Percentiles rank a stretch among this genome's conserved stretches.
These are phyloP conservation scores for Sphaeramia orbicularis DNA, from an alignment of 2,797 vertebrate species.

Conservation along the genomic window DNA sequence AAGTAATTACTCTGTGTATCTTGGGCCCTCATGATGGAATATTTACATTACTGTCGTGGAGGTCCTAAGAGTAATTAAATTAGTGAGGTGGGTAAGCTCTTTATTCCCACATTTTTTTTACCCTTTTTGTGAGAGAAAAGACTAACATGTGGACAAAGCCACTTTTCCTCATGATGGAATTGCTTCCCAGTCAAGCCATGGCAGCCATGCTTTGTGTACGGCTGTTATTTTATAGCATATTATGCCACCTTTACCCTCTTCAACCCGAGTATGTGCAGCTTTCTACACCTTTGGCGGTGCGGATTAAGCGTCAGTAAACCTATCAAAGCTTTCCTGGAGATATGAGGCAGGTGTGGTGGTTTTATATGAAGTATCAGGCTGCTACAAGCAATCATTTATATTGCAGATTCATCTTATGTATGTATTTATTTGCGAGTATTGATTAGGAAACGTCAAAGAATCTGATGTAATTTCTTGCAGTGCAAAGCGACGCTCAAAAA, in stretches of 20 bases:
- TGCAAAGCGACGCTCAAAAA: too few species aligned
- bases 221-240: conserved; percentile 71
- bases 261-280: conserved; percentile 55
- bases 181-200: conserved; percentile 64
- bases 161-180: conserved; percentile 81
- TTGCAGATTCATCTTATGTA: too few species aligned
- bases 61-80: conserved; percentile 96
- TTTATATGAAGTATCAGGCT: background rate
- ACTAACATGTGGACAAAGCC: conserved; percentile 81
- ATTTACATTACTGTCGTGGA: conserved; percentile 98
- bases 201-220: conserved; percentile 66
- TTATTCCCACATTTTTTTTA: conserved; percentile 86
- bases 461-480: too few species aligned
- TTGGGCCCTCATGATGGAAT: conserved; percentile 93
- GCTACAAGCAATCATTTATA: too few species aligned
- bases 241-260: conserved; percentile 67
- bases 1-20: conserved; percentile 98
- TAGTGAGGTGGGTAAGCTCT: conserved; percentile 91
- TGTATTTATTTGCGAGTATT: too few species aligned
- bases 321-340: conserved; percentile 16
- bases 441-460: too few species aligned
- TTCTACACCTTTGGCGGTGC: conserved; percentile 59
- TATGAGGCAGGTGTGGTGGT: conserved; percentile 2
- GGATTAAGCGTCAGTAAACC: conserved; percentile 48
- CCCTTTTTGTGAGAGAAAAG: conserved; percentile 74